Conservation (phyloP, 2,113 vertebrate species). For the Podarcis raffonei region DNA sequence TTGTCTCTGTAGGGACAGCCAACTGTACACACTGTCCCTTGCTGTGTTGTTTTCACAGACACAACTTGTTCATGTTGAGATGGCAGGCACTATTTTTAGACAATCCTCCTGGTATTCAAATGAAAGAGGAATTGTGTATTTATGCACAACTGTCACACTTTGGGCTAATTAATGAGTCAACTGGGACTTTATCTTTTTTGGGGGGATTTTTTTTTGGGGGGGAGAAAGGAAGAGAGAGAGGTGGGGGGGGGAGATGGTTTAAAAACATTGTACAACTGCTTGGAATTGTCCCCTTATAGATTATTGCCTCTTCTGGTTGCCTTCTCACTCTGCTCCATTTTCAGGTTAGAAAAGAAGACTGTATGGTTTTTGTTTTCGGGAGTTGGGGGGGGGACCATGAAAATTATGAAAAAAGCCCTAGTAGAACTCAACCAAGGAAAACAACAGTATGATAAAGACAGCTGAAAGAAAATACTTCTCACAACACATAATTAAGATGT, state of each 20-base stretch:
- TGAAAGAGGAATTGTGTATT: slow-evolving; percentile 10
- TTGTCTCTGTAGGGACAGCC: background rate
- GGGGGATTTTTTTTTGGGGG: background rate
- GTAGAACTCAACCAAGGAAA: background rate
- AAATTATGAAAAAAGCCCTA: background rate
- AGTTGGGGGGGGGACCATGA: too few species aligned
- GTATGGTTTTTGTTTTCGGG: background rate
- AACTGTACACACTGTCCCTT: background rate
- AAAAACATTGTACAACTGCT: slow-evolving; percentile 9
- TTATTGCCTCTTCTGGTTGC: background rate
- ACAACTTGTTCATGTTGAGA: background rate
- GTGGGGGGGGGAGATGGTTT: slow-evolving; percentile 9
- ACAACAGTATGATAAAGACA: background rate
- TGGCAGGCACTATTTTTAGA: slow-evolving; percentile 24
- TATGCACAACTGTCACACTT: slow-evolving; percentile 37
- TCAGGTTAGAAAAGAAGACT: background rate
- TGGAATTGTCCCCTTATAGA: background rate
- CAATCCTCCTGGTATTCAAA: background rate
- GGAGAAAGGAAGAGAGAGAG: background rate
- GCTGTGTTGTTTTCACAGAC: background rate
- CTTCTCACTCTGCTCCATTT: background rate
- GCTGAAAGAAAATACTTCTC: background rate
- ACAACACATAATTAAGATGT: background rate
- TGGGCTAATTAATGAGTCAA: slow-evolving; percentile 34
- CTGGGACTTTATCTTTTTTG: background rate